These are phyloP conservation scores for Pseudomyrmex gracilis DNA, from an alignment of 1,140 invertebrate genomes.

Conservation along the genomic window DNA sequence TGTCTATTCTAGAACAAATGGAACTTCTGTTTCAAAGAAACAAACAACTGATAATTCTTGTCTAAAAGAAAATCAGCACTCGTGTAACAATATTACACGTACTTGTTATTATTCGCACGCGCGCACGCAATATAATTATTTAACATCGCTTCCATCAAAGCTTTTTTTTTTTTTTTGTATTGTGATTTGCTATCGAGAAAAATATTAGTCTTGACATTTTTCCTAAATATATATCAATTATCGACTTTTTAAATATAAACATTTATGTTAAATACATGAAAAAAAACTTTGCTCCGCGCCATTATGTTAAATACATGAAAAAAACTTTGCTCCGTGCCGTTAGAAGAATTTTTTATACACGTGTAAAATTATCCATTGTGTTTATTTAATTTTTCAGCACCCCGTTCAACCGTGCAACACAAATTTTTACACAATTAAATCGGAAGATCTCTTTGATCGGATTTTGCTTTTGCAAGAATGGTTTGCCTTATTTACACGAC, in stretches of 20 bases:
- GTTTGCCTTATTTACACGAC: neutral
- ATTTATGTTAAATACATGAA: constrained; percentile 42
- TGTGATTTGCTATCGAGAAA: too few species aligned
- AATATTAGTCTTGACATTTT: constrained; percentile 50
- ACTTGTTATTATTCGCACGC: too few species aligned
- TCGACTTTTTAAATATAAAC: constrained; percentile 58
- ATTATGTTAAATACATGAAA: constrained; percentile 26
- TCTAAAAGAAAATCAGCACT: too few species aligned
- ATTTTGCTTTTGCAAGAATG: constrained; percentile 27
- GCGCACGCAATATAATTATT: too few species aligned
- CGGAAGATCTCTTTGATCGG: neutral
- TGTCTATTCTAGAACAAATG: too few species aligned
- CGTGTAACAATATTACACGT: too few species aligned
- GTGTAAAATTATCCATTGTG: constrained; percentile 11
- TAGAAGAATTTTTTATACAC: neutral
- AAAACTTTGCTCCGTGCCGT: neutral
- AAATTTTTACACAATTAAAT: too few species aligned
- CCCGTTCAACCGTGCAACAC: neutral
- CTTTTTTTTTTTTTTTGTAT: too few species aligned
- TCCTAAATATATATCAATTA: constrained; percentile 41
- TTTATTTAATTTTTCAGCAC: constrained; percentile 14
- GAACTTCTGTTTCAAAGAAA: too few species aligned
- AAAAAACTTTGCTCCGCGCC: neutral
- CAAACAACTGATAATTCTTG: too few species aligned
- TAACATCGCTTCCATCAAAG: too few species aligned